Conservation (phyloP, 2,113 vertebrate species). For the Psammodynastes pulverulentus region DNA sequence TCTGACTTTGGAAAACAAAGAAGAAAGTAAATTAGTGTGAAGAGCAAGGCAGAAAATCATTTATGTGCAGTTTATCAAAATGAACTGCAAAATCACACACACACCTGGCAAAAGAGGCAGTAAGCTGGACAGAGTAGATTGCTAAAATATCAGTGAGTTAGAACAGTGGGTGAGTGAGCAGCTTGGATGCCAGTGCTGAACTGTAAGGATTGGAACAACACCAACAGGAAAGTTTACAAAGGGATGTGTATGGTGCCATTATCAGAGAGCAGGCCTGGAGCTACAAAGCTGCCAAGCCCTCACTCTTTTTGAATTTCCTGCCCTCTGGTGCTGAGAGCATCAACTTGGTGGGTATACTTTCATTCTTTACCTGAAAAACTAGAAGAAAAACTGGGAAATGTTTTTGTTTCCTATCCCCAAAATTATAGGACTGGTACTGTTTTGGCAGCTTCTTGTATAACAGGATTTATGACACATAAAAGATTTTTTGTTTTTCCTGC, state of each 20-base stretch:
- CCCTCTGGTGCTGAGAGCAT: neutral
- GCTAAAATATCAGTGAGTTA: conserved; percentile 55
- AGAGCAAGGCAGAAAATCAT: neutral
- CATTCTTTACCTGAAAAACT: conserved; percentile 7
- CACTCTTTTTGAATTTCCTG: conserved; percentile 25
- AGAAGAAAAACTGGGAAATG: conserved; percentile 6
- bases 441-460: conserved; percentile 13
- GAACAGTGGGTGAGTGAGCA: conserved; percentile 35
- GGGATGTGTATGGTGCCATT: conserved; percentile 40
- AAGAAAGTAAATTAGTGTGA: conserved; percentile 11
- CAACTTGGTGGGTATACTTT: conserved; percentile 8
- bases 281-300: conserved; percentile 32
- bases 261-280: conserved; percentile 40
- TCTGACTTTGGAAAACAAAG: conserved; percentile 6
- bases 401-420: neutral
- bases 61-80: conserved; percentile 27
- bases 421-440: neutral
- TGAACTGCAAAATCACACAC: neutral
- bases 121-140: conserved; percentile 41
- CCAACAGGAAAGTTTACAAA: conserved; percentile 38
- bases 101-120: conserved; percentile 45
- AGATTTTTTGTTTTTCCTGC: neutral
- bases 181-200: conserved; percentile 59
- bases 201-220: conserved; percentile 43
- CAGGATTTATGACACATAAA: conserved; percentile 7